Evolutionary conservation across 1,140 invertebrate species (phyloP), one percentile per base, ranked within the genome.

Genomic region (Teleopsis dalmanni): DNA sequence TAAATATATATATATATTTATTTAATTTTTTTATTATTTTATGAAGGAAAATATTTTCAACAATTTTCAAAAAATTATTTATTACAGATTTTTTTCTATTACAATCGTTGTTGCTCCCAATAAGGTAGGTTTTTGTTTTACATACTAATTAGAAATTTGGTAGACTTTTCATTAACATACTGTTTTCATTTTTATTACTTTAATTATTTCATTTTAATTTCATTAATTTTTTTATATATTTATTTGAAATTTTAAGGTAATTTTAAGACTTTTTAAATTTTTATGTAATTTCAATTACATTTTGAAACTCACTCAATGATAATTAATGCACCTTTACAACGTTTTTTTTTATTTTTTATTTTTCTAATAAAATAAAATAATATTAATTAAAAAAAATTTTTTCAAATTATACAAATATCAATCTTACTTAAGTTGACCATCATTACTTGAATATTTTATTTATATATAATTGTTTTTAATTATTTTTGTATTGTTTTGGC

Each of bases 51-150:
- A 23, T 37, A 36, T 19, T 35, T 33, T 34, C 14, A 27, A 26
- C 27, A 16, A 46, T 31, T 38, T 38, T 35, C 29, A 50, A 44
- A 44, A 37, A 27, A 51, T 51, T 36, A 45, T 22, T 46, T 44
- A 25, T 51, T 31, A 29, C 23, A 35, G 31, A 27, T 37, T 42
- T 41, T 52, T 48, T 26, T 38, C 22, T 52, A 61, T 56, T 65
- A 58, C 55, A 53, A 47, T 66, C 63, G 63, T 66, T 66, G 63
- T 66, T 65, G 60, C 61, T 66, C 63, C 63, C 63, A 61, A 48
- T 52, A 50, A 49, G 42, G 36, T 49, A 46, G 26, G 31, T 44
- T 48, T 48, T 18, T 25, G 33, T 45, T 40, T 48, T 31, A 31
- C 11, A 38, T 21, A 7, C 19, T 9, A 45, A 37, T 41, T 21